These are phyloP conservation scores for Puma concolor DNA, from an alignment of 2,113 vertebrate genomes.

Conservation along the genomic window DNA sequence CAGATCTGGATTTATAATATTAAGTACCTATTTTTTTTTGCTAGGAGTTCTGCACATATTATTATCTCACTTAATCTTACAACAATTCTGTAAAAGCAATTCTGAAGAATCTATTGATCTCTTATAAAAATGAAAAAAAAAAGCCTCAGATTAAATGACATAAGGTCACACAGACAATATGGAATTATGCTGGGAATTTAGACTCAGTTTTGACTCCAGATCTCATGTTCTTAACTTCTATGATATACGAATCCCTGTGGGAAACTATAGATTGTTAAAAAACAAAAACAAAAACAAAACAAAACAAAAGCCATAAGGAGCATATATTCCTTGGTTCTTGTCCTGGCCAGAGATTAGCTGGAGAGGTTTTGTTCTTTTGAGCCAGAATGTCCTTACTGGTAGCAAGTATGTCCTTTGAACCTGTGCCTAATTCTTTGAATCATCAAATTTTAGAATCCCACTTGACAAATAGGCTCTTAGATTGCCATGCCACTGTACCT, in stretches of 20 bases:
- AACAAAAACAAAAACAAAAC: too few relatives aligned
- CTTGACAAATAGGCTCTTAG: conserved; percentile 20
- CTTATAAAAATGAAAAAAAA: conserved; percentile 46
- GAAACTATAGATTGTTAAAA: not conserved
- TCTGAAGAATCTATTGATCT: conserved; percentile 11
- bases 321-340: conserved; percentile 43
- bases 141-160: not conserved
- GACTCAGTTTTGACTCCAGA: conserved; percentile 33
- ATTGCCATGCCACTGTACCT: not conserved
- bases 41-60: not conserved
- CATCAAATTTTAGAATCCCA: conserved; percentile 32
- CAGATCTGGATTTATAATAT: conserved; percentile 4
- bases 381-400: not conserved
- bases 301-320: not conserved
- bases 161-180: not conserved
- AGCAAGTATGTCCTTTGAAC: not conserved
- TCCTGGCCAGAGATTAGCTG: not conserved
- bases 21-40: not conserved
- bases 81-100: not conserved
- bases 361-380: not conserved
- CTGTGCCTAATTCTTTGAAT: not conserved
- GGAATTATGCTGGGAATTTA: not conserved
- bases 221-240: not conserved
- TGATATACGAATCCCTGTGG: not conserved
- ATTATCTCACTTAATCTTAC: conserved; percentile 39